Evolutionary conservation across 2,888 invertebrate genomes (phyloP).

Genomic region (Pachycephus smyrnensis): DNA sequence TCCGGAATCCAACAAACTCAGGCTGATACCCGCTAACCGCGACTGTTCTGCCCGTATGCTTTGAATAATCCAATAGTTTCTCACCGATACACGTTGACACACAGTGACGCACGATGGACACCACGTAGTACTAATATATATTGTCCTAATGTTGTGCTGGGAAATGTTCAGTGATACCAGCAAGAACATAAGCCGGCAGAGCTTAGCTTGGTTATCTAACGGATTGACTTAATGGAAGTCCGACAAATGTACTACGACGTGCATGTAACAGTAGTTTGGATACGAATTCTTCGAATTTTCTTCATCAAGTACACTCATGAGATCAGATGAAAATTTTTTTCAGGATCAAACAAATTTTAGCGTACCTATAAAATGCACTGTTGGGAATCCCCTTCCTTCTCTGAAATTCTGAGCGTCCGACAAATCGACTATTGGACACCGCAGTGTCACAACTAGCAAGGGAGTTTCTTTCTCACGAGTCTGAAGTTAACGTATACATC

Average conservation of each 20-base stretch:
- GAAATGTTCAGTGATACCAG: slow-evolving; percentile 2
- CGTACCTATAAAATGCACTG: background rate
- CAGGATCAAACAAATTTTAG: background rate
- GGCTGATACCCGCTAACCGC: slow-evolving; percentile 64
- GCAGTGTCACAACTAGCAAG: background rate
- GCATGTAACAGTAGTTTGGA: slow-evolving; percentile 11
- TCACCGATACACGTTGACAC: slow-evolving; percentile 15
- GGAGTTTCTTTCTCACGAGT: background rate
- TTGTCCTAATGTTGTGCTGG: background rate
- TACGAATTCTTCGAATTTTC: background rate
- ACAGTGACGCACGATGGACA: slow-evolving; percentile 32
- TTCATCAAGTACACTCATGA: background rate
- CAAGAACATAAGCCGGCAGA: background rate
- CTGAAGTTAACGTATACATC: background rate
- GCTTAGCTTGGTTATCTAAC: slow-evolving; percentile 37
- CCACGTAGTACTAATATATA: background rate
- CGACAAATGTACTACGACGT: slow-evolving; percentile 37
- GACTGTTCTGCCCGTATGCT: slow-evolving; percentile 40
- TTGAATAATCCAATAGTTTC: slow-evolving; percentile 66
- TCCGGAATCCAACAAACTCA: slow-evolving; percentile 66
- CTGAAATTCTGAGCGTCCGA: background rate
- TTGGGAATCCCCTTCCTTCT: background rate
- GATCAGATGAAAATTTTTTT: background rate
- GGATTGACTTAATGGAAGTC: slow-evolving; percentile 36
- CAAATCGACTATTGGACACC: background rate